Base-by-base conservation (phyloP, 2,888 invertebrate species). In the Rhagonycha fulva region DNA sequence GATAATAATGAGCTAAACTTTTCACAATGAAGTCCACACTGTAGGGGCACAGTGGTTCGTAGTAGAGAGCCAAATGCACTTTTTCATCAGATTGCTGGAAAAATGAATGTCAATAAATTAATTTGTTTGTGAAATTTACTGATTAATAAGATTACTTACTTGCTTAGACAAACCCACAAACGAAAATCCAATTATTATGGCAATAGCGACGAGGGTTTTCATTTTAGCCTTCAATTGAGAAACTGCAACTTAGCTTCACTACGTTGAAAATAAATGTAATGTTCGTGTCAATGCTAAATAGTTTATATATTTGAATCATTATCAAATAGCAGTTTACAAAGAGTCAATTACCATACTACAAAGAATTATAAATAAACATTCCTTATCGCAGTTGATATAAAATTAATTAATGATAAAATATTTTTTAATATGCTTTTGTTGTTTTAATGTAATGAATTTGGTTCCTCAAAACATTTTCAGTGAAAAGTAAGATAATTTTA, bases 31-130 rank as follows among this genome's bases (percentile, higher is more conserved):
- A 90, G 9, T 80, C 78, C 2, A 86, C 84, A 78, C 90, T 90
- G 82, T 90, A 90, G 0, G 88, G 86, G 80, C 91, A 91, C 23
- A 90, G 83, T 0, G 89, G 84, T 81, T 90, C 91, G 80, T 91
- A 91, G 82, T 89, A 90, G n/a, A 91, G 85, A 0, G 86, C 32
- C 12, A 32, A 32, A 32, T 12, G 0, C 32, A 32, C 12, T 5
- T n/a, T 1, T 32, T 12, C n/a, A 5, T 32, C 12, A 12, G 32
- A 32, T 12, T 32, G 32, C 32, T 32, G 5, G 4, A 32, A 2
- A 19, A 19, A 19, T 19, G 1, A 19, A 19, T 19, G 1, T 19
- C 19, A 19, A 19, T 19, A 19, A 19, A 19, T 19, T 19, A 19
- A 2, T 19, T 19, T 19, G 19, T 19, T 19, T 19, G 1, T 19